A percentile compares a stretch with the other conserved stretches of the same genome.
These are phyloP conservation scores for Agrypnia vestita DNA, from an alignment of 1,140 invertebrate species.

Conservation along the genomic window DNA sequence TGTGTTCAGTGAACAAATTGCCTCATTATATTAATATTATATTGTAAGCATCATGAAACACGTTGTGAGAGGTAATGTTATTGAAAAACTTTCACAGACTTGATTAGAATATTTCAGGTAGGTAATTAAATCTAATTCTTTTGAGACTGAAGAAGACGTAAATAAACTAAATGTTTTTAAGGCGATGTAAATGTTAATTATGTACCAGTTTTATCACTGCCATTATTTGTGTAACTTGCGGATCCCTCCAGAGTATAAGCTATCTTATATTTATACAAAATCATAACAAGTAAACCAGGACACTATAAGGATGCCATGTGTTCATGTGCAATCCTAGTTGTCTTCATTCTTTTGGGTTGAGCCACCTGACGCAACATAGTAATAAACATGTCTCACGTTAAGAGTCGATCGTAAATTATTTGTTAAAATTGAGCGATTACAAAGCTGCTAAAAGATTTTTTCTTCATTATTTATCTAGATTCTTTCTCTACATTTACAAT, in stretches of 20 bases:
- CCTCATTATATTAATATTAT: slow-evolving; percentile 45
- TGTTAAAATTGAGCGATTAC: too few relatives aligned
- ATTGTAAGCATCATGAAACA: slow-evolving; percentile 29
- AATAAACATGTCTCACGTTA: too few relatives aligned
- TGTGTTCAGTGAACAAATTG: slow-evolving; percentile 54
- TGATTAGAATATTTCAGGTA: slow-evolving; percentile 52
- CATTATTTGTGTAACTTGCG: slow-evolving; percentile 39
- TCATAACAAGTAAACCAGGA: too few relatives aligned
- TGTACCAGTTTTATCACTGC: slow-evolving; percentile 56
- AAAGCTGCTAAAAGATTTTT: too few relatives aligned
- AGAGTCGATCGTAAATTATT: too few relatives aligned
- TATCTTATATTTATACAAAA: too few relatives aligned
- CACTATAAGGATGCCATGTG: too few relatives aligned
- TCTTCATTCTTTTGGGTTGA: too few relatives aligned
- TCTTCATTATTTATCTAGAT: too few relatives aligned
- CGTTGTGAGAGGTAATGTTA: slow-evolving; percentile 56
- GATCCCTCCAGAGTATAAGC: slow-evolving; percentile 13
- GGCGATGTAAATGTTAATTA: slow-evolving; percentile 35
- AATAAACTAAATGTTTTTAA: slow-evolving; percentile 38
- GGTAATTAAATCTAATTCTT: slow-evolving; percentile 52
- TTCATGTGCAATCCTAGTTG: too few relatives aligned
- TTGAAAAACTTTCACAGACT: slow-evolving; percentile 42
- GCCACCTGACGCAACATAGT: too few relatives aligned
- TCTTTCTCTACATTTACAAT: too few relatives aligned
- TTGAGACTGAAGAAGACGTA: slow-evolving; percentile 59